Evolutionary conservation across 2,888 invertebrate genomes (phyloP).

Genomic region (Sminthurides aquaticus): DNA sequence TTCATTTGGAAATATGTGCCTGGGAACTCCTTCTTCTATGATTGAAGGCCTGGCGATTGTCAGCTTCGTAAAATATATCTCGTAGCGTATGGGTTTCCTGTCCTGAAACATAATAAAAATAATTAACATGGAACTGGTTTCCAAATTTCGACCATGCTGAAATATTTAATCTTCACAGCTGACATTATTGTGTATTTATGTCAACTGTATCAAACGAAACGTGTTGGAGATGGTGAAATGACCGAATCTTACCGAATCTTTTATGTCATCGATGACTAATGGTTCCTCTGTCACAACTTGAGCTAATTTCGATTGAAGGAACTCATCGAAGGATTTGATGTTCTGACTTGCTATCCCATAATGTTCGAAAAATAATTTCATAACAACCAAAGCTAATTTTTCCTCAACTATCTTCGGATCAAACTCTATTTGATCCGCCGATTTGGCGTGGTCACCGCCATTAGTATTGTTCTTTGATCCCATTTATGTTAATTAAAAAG

Average conservation of each 20-base stretch:
- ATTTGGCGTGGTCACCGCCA: too few species aligned
- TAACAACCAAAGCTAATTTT: neutral
- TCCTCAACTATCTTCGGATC: neutral
- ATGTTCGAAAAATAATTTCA: slow-evolving; percentile 12
- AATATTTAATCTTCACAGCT: too few species aligned
- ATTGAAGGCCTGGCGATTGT: too few species aligned
- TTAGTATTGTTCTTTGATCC: too few species aligned
- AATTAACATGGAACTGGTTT: neutral
- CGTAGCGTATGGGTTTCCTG: slow-evolving; percentile 10
- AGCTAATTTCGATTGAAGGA: slow-evolving; percentile 6
- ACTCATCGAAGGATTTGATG: slow-evolving; percentile 19
- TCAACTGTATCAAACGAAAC: too few species aligned
- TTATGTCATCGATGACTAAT: slow-evolving; percentile 1
- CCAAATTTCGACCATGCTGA: neutral
- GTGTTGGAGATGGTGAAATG: too few species aligned
- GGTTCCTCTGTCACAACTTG: slow-evolving; percentile 14
- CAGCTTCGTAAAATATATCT: slow-evolving; percentile 9
- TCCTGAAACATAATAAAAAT: slow-evolving; percentile 12
- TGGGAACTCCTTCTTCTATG: too few species aligned
- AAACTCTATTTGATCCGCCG: too few species aligned
- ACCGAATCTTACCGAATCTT: slow-evolving; percentile 10
- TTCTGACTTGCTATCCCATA: slow-evolving; percentile 20
- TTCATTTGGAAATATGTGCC: slow-evolving; percentile 13
- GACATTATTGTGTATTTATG: too few species aligned
- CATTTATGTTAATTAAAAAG: too few species aligned